Evolutionary conservation across 2,888 invertebrate species (phyloP), one percentile per base, ranked within the genome.

Genomic region (Electrophaes corylata): DNA sequence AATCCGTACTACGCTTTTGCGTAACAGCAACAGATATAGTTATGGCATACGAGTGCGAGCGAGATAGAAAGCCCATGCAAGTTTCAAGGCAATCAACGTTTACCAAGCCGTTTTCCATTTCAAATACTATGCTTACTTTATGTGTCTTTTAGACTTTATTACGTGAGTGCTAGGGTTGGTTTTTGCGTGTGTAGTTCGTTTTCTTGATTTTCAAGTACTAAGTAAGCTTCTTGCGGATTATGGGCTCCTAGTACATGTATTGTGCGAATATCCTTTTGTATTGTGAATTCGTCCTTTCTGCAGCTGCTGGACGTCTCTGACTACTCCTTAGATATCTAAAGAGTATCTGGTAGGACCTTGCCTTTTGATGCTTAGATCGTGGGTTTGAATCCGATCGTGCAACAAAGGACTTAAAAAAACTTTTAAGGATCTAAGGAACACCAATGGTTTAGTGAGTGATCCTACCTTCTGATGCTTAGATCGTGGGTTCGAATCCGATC

Each of bases 31-130:
- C 33, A 59, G 65, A 49, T 31, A 73, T 78, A 81, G 50, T 16
- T 1, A 16, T 20, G 18, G 26, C 35, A 18, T 3, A 31, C 49
- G 40, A 19, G 78, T 44, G 40, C 41, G 76, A 85, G 65, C 52
- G 74, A 66, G 83, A 84, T 46, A 50, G 71, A 62, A 49, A 57
- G 64, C 69, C 73, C 72, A 74, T 76, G 78, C 70, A 75, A 51
- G 75, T 78, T 78, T 90, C 90, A 91, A 91, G 90, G 90, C 77
- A 85, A 91, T 78, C 90, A 80, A 90, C 90, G 90, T 88, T 89
- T 88, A 86, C 88, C 81, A 75, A 68, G 73, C 72, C 76, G 84
- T 79, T 84, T 88, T 88, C 86, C 86, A 84, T 66, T 74, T 71
- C 69, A 65, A 69, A 70, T 70, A 76, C 81, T 60, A 78, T 73